A percentile compares a stretch with the other conserved stretches of the same genome.
Conservation (phyloP, 2,113 vertebrate genomes). For the Euleptes europaea region DNA sequence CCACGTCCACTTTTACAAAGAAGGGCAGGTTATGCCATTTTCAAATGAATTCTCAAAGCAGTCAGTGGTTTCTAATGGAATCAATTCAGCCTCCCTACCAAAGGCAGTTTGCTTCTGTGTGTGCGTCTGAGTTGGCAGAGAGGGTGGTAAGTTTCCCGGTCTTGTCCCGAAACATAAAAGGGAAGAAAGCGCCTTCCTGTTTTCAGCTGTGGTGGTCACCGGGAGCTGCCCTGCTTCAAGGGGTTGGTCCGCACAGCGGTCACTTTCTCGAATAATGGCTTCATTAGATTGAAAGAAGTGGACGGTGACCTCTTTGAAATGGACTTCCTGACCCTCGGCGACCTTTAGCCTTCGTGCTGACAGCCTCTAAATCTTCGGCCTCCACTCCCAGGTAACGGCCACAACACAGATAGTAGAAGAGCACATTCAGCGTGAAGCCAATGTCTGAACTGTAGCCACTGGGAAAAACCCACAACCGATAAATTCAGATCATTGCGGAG, state of each 20-base stretch:
- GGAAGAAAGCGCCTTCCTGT: slow-evolving; percentile 67
- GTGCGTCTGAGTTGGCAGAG: background rate
- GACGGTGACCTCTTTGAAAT: slow-evolving; percentile 80
- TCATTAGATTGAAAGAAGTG: slow-evolving; percentile 83
- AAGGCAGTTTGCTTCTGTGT: background rate
- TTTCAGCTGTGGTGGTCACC: slow-evolving; percentile 59
- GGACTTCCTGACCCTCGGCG: slow-evolving; percentile 83
- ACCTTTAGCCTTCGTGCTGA: slow-evolving; percentile 80
- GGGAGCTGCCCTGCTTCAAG: slow-evolving; percentile 67
- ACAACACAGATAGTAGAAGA: slow-evolving; percentile 48
- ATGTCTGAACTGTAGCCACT: background rate
- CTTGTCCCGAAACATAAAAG: background rate
- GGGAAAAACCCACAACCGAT: background rate
- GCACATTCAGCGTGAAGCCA: background rate
- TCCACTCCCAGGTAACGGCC: slow-evolving; percentile 34
- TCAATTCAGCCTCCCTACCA: no score
- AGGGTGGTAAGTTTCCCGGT: background rate
- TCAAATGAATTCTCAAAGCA: no score
- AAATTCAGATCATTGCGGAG: background rate
- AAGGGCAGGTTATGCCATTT: background rate
- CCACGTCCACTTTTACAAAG: background rate
- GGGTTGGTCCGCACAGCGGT: slow-evolving; percentile 62
- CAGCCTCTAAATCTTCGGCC: slow-evolving; percentile 82
- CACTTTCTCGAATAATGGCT: slow-evolving; percentile 81
- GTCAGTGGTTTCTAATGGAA: background rate